Evolutionary conservation across 2,797 vertebrate genomes (phyloP).

Genomic region (Semotilus atromaculatus): DNA sequence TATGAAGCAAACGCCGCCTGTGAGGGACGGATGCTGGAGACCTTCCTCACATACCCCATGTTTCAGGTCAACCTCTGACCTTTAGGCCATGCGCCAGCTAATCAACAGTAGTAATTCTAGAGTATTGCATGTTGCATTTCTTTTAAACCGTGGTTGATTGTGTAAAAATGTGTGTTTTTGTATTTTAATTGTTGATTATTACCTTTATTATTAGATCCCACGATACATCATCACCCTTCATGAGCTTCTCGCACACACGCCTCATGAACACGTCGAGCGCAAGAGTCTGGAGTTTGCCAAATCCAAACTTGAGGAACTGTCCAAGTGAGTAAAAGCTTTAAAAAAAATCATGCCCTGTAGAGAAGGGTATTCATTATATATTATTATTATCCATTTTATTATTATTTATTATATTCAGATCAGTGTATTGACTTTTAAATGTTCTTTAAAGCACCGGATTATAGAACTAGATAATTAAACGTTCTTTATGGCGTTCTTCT

Average conservation of each 20-base stretch:
- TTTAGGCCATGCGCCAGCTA: no score
- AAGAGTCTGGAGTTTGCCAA: conserved; percentile 99
- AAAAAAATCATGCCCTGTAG: no score
- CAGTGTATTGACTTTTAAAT: not conserved
- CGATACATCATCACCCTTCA: conserved; percentile 98
- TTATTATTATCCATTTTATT: no score
- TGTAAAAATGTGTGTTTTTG: not conserved
- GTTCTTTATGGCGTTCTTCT: not conserved
- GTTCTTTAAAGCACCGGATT: no score
- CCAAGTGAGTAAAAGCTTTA: conserved; percentile 43
- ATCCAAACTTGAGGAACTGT: conserved; percentile 94
- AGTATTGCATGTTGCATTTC: not conserved
- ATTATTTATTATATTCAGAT: not conserved
- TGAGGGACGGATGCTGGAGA: conserved; percentile 97
- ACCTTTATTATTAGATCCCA: conserved; percentile 83
- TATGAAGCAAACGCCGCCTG: conserved; percentile 97
- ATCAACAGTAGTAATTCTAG: not conserved
- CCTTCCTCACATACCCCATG: conserved; percentile 98
- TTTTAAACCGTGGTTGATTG: not conserved
- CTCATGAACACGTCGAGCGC: conserved; percentile 95
- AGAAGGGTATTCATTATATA: no score
- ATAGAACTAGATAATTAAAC: no score
- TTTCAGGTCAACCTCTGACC: conserved; percentile 86
- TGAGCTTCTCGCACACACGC: conserved; percentile 95
- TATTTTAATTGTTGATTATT: conserved; percentile 13